Evolutionary conservation across 2,797 vertebrate genomes (phyloP).

Genomic region (Helarctos malayanus): DNA sequence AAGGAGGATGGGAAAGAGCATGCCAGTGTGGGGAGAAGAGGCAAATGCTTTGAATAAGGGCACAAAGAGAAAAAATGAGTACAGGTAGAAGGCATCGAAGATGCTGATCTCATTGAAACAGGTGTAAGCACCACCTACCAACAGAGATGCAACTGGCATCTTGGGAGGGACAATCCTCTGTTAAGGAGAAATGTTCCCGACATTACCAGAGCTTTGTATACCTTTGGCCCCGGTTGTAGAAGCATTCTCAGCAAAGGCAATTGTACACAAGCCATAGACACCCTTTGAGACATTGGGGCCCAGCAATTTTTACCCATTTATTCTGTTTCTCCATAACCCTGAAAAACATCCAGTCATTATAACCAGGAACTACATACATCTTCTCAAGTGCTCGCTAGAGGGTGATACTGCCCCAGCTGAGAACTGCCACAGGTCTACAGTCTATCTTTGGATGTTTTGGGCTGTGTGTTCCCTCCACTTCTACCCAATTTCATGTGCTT

Average conservation of each 20-base stretch:
- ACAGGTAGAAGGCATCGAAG: too few relatives aligned
- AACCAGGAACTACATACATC: neutral
- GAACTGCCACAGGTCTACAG: neutral
- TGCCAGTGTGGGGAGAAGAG: neutral
- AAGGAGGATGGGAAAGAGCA: neutral
- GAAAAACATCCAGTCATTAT: fast-evolving
- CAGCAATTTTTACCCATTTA: neutral
- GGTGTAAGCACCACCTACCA: too few relatives aligned
- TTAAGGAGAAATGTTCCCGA: neutral
- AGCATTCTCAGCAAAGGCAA: neutral
- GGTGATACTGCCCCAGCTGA: fast-evolving
- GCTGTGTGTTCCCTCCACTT: neutral
- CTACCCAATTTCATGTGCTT: neutral
- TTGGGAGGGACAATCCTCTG: neutral
- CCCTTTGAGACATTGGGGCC: fast-evolving
- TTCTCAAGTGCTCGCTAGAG: neutral
- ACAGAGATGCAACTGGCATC: neutral
- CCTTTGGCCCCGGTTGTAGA: neutral
- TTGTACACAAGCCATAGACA: neutral
- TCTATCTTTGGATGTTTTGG: neutral
- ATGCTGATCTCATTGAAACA: neutral
- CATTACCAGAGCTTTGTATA: neutral
- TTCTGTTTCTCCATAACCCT: neutral
- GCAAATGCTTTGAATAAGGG: neutral
- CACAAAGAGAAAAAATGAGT: neutral